These are phyloP conservation scores for Tribolium freemani DNA, from an alignment of 2,888 invertebrate genomes.

Conservation along the genomic window DNA sequence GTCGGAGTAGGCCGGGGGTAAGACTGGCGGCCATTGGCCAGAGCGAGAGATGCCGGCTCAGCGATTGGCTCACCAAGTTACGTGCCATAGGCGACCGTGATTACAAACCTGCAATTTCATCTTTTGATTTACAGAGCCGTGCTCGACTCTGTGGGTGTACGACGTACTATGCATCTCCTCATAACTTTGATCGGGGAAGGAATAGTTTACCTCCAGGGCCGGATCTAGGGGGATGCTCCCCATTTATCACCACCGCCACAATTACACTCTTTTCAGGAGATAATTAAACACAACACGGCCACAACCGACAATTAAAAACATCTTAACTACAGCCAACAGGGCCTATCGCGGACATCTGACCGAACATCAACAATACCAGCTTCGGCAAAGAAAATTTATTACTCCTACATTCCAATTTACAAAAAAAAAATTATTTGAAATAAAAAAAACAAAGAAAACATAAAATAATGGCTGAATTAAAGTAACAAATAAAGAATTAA, in stretches of 20 bases:
- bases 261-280: conserved; percentile 38
- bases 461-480: no score
- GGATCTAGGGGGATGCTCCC: conserved; percentile 55
- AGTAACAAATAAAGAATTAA: no score
- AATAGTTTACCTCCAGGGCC: conserved; percentile 55
- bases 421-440: background rate
- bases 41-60: conserved; percentile 62
- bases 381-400: background rate
- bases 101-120: conserved; percentile 66
- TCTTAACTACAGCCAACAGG: conserved; percentile 18
- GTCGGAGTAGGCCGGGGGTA: conserved; percentile 64
- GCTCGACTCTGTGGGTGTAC: conserved; percentile 59
- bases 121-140: conserved; percentile 66
- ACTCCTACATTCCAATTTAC: background rate
- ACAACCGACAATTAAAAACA: conserved; percentile 38
- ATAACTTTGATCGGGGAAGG: conserved; percentile 54
- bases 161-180: conserved; percentile 50
- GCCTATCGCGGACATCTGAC: conserved; percentile 4
- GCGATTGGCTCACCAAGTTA: conserved; percentile 67
- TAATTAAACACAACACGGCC: conserved; percentile 44
- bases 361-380: background rate
- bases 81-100: conserved; percentile 65
- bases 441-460: no score
- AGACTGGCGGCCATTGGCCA: conserved; percentile 68
- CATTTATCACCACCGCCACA: conserved; percentile 50